Evolutionary conservation across 2,888 invertebrate genomes (phyloP).

Genomic region (Xylota segnis): DNA sequence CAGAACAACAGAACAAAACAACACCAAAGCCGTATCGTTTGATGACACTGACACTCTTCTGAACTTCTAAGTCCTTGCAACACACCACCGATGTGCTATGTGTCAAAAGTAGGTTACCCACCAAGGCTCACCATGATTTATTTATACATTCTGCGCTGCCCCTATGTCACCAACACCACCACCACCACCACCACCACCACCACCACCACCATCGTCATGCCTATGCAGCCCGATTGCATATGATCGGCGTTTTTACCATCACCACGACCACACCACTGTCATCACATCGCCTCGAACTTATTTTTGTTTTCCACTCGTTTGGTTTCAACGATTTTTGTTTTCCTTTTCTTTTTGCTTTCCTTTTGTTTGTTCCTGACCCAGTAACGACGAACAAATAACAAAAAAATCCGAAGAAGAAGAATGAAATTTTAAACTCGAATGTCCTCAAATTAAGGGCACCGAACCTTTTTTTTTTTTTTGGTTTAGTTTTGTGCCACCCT

Average conservation of each 20-base stretch:
- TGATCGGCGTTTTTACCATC: neutral
- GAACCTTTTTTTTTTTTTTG: conserved; percentile 42
- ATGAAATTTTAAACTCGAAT: conserved; percentile 48
- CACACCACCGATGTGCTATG: neutral
- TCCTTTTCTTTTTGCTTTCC: conserved; percentile 16
- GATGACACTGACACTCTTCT: conserved; percentile 32
- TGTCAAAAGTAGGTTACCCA: conserved; percentile 50
- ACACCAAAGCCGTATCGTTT: neutral
- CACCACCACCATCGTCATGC: neutral
- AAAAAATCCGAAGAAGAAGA: conserved; percentile 10
- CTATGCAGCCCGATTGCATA: conserved; percentile 21
- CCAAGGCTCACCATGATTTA: conserved; percentile 49
- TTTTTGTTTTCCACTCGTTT: conserved; percentile 32
- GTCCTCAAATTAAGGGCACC: conserved; percentile 63
- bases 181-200: neutral
- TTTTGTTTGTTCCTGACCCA: conserved; percentile 55
- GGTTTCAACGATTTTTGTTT: conserved; percentile 26
- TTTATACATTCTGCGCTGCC: conserved; percentile 30
- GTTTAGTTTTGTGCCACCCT: neutral
- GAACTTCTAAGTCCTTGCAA: conserved; percentile 32
- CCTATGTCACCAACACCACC: conserved; percentile 8
- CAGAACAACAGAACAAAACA: neutral
- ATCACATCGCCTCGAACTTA: conserved; percentile 21
- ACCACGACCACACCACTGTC: conserved; percentile 5
- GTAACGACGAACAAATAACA: conserved; percentile 18